Evolutionary conservation across 2,113 vertebrate species (phyloP).

Genomic region (Erpornis zantholeuca): DNA sequence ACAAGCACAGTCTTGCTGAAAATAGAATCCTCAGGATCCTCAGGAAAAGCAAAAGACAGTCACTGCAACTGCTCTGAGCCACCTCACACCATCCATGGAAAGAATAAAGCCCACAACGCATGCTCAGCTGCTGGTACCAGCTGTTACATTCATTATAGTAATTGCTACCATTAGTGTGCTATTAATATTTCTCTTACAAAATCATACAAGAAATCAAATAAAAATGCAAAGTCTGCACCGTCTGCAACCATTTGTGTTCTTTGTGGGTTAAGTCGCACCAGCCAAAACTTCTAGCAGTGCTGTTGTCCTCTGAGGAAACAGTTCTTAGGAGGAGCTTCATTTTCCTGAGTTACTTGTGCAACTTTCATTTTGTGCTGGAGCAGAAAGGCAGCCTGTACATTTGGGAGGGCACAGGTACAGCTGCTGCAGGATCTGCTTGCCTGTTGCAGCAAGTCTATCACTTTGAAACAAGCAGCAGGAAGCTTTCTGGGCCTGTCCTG

Average conservation of each 20-base stretch:
- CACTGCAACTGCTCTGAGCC: not conserved
- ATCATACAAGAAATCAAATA: not conserved
- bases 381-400: not conserved
- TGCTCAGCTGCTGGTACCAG: constrained; percentile 48
- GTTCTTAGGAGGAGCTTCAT: not conserved
- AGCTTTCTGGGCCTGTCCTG: not conserved
- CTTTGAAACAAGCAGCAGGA: not conserved
- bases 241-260: constrained; percentile 1
- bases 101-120: not conserved
- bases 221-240: not conserved
- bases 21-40: constrained; percentile 8
- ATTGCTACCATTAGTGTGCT: constrained; percentile 48
- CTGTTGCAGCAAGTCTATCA: not conserved
- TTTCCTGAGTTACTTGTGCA: not conserved
- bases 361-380: not conserved
- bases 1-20: not conserved
- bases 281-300: not conserved
- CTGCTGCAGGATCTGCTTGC: not conserved
- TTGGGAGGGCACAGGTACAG: not conserved
- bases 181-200: constrained; percentile 59
- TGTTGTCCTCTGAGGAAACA: not conserved
- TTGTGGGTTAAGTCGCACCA: not conserved
- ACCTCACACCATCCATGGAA: not conserved
- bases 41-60: not conserved
- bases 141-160: constrained; percentile 56